Evolutionary conservation across 2,113 vertebrate genomes (phyloP), one percentile per base, ranked within the genome.

Genomic region (Scophthalmus maximus): DNA sequence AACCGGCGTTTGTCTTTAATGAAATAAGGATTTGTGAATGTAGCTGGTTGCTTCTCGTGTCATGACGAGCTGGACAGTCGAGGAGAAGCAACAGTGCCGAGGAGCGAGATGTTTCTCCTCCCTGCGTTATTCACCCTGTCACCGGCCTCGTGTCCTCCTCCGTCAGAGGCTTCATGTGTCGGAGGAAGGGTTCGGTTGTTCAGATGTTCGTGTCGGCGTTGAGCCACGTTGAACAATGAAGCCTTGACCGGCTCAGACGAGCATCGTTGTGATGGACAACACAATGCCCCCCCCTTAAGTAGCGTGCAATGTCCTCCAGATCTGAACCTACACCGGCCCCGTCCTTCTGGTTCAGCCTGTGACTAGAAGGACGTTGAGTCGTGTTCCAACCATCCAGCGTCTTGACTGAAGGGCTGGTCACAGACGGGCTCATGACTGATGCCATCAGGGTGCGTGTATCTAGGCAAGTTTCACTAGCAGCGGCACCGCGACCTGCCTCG

Each of bases 81-180:
- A 32, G 74, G 46, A 18, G 73, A 4, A 56, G 58, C 53, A 55
- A 23, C 26, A 1, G 32, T 23, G 36, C 62, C 64, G 4, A 25
- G 62, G 61, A 40, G 60, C 46, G 18, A 17, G 46, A 52, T 29
- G 62, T 52, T 68, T 2, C 68, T 38, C 8, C 53, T 62, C 32
- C 18, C 6, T 53, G 7, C 67, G 52, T 50, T 59, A 47, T 57
- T 78, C 71, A 64, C 68, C 65, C 71, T 71, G 78, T 74, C 76
- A 71, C 68, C 83, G 80, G 83, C 85, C 79, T 79, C 67, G 36
- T 79, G 77, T 78, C 73, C 70, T 63, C 57, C 34, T 57, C 55
- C 29, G 49, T 67, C 44, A 23, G 61, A n/a, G n/a, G n/a, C n/a
- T n/a, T n/a, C n/a, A n/a, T n/a, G n/a, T n/a, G n/a, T n/a, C n/a